Evolutionary conservation across 2,888 invertebrate genomes (phyloP).

Genomic region (Diplazon laetatorius): DNA sequence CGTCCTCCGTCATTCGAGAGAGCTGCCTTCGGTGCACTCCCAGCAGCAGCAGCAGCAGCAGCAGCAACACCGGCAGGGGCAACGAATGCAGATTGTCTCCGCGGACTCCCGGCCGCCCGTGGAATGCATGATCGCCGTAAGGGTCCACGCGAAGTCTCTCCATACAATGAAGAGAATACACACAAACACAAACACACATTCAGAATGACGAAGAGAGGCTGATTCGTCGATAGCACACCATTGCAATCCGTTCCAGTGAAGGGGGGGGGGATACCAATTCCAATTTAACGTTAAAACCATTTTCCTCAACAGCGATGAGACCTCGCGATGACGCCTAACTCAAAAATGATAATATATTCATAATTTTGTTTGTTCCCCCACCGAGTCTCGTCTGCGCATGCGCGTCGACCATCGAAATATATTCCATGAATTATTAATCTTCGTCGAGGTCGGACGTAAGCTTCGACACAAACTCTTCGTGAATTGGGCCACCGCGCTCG

Average conservation of each 20-base stretch:
- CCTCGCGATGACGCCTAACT: constrained; percentile 22
- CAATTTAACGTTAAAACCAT: constrained; percentile 65
- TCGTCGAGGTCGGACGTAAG: too few species aligned
- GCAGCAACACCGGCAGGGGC: constrained; percentile 62
- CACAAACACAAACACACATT: too few species aligned
- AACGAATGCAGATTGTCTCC: constrained; percentile 76
- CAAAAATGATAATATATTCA: too few species aligned
- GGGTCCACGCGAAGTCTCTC: constrained; percentile 3
- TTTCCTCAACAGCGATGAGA: constrained; percentile 61
- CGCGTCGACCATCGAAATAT: too few species aligned
- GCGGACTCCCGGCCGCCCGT: constrained; percentile 56
- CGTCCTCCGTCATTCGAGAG: constrained; percentile 31
- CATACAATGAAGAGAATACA: constrained; percentile 5
- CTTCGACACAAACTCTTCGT: too few species aligned
- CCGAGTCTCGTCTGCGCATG: too few species aligned
- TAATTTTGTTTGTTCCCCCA: too few species aligned
- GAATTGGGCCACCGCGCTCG: too few species aligned
- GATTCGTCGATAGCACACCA: constrained; percentile 54
- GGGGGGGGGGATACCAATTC: constrained; percentile 66
- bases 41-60: constrained; percentile 48
- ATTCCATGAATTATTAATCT: too few species aligned
- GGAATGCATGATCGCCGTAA: constrained; percentile 54
- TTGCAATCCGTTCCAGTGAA: constrained; percentile 5
- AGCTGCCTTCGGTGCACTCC: constrained; percentile 11
- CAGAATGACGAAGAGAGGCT: constrained; percentile 28